Evolutionary conservation across 2,888 invertebrate genomes (phyloP).

Genomic region (Drosophila parthenogenetica): DNA sequence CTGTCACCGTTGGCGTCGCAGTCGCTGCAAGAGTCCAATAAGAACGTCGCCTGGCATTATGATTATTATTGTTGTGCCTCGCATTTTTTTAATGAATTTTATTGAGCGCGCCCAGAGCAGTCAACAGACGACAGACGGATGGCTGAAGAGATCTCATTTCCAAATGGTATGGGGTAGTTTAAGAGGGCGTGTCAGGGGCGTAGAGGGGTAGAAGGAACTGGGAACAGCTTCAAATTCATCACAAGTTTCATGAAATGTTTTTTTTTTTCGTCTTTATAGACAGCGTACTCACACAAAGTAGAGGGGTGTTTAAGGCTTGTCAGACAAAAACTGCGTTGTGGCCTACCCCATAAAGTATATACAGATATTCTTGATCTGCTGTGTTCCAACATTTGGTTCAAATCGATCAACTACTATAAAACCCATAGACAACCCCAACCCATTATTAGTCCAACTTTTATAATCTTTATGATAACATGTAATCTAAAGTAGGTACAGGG

Average conservation of each 20-base stretch:
- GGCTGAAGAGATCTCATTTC: constrained; percentile 23
- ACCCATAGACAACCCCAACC: no score
- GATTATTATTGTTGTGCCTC: constrained; percentile 56
- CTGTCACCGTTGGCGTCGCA: constrained; percentile 11
- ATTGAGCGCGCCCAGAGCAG: constrained; percentile 53
- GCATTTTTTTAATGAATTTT: constrained; percentile 61
- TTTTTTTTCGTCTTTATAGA: neutral
- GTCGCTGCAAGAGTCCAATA: constrained; percentile 45
- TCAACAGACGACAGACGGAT: constrained; percentile 9
- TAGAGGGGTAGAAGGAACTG: neutral
- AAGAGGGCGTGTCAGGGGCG: neutral
- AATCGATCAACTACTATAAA: no score
- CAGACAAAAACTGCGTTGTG: no score
- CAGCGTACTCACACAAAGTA: no score
- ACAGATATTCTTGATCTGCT: no score
- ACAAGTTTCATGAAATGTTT: constrained; percentile 27
- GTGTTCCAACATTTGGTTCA: no score
- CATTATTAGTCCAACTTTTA: no score
- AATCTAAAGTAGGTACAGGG: no score
- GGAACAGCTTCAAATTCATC: constrained; percentile 32
- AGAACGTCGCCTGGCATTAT: constrained; percentile 46
- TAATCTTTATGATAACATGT: no score
- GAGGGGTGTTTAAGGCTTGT: no score
- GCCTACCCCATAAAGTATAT: no score
- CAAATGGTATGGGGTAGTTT: neutral